Evolutionary conservation across 2,888 invertebrate species (phyloP).

Genomic region (Eupithecia inturbata): DNA sequence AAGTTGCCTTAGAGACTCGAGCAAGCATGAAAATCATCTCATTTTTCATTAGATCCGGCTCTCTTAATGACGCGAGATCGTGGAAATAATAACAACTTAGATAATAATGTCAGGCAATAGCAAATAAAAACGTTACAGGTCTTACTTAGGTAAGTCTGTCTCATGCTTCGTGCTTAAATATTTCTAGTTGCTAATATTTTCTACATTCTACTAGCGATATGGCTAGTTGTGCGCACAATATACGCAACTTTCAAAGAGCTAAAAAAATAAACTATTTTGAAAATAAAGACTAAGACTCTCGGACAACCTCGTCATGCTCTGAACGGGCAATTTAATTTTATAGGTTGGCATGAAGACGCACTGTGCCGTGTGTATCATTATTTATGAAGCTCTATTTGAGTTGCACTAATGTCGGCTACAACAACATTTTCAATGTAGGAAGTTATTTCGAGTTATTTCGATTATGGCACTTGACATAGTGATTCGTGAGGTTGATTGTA

Average conservation of each 20-base stretch:
- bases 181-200: neutral
- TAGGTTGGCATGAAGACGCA: neutral
- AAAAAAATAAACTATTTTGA: neutral
- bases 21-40: neutral
- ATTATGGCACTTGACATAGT: slow-evolving; percentile 15
- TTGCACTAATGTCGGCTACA: slow-evolving; percentile 25
- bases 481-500: slow-evolving; percentile 10
- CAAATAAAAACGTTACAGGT: neutral
- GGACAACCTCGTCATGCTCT: neutral
- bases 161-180: neutral
- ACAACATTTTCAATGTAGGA: slow-evolving; percentile 15
- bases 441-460: slow-evolving; percentile 20
- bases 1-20: neutral
- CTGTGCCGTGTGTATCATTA: neutral
- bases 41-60: neutral
- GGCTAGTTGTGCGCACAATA: no score
- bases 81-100: neutral
- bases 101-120: neutral
- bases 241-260: no score
- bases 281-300: no score
- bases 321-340: neutral
- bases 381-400: slow-evolving; percentile 22
- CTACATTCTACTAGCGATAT: neutral
- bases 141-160: neutral
- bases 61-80: neutral